Conservation (phyloP, 1,140 invertebrate genomes). For the Drosophila serrata region DNA sequence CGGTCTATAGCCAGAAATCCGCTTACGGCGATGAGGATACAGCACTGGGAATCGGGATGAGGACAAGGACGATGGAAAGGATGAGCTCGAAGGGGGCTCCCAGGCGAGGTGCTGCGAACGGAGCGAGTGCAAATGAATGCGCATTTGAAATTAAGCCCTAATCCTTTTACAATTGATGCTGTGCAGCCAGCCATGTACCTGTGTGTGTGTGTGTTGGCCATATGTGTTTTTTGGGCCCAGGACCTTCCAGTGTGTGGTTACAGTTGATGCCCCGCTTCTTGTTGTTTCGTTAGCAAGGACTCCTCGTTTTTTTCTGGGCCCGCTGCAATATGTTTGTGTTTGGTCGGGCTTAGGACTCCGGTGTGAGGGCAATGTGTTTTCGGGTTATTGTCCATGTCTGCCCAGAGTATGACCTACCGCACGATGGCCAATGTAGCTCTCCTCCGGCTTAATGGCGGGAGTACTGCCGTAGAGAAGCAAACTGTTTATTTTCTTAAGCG, state of each 20-base stretch:
- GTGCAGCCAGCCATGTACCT: slow-evolving; percentile 78
- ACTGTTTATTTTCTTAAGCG: slow-evolving; percentile 46
- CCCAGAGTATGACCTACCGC: slow-evolving; percentile 49
- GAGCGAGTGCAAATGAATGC: slow-evolving; percentile 76
- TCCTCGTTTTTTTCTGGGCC: slow-evolving; percentile 23
- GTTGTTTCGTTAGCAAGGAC: slow-evolving; percentile 34
- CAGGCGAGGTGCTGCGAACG: slow-evolving; percentile 6
- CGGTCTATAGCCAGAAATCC: slow-evolving; percentile 69
- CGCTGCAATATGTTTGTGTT: slow-evolving; percentile 74
- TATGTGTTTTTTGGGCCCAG: slow-evolving; percentile 34
- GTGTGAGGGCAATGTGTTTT: slow-evolving; percentile 54
- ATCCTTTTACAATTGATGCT: slow-evolving; percentile 84
- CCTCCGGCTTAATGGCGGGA: slow-evolving; percentile 14
- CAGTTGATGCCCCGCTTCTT: slow-evolving; percentile 42
- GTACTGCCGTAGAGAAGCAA: slow-evolving; percentile 1
- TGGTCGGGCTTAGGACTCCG: slow-evolving; percentile 44
- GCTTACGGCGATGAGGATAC: slow-evolving; percentile 63
- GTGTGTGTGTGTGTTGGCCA: slow-evolving; percentile 55
- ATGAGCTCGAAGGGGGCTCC: slow-evolving; percentile 7
- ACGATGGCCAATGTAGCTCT: slow-evolving; percentile 11
- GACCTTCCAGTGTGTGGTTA: slow-evolving; percentile 20
- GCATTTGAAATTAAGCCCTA: slow-evolving; percentile 82
- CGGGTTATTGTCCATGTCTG: slow-evolving; percentile 22
- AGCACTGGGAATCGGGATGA: slow-evolving; percentile 16
- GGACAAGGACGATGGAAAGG: not conserved